Percentiles rank a stretch among this genome's conserved stretches.
Conservation (phyloP, 2,888 invertebrate genomes). For the Hipparchia semele region DNA sequence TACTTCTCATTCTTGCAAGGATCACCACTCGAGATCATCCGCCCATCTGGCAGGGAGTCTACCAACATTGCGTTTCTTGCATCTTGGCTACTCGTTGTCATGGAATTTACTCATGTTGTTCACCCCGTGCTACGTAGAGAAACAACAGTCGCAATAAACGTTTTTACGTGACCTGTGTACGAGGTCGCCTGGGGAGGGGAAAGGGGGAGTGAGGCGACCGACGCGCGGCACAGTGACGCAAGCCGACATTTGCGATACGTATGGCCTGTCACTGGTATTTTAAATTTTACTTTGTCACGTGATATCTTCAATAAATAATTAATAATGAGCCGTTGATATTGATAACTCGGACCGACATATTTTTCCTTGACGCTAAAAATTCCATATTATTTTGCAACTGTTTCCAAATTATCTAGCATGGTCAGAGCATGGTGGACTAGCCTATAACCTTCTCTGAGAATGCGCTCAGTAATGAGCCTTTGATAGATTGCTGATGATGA, state of each 20-base stretch:
- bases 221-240: conserved; percentile 55
- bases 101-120: conserved; percentile 21
- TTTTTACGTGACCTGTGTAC: conserved; percentile 56
- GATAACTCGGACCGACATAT: neutral
- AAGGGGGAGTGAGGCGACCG: conserved; percentile 15
- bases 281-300: conserved; percentile 19
- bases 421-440: too few species aligned
- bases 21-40: too few species aligned
- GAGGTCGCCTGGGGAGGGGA: conserved; percentile 50
- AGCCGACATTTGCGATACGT: conserved; percentile 44
- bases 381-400: neutral
- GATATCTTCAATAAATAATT: conserved; percentile 17
- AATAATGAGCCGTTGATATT: neutral
- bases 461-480: too few species aligned
- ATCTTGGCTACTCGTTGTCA: too few species aligned
- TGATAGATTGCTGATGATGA: too few species aligned
- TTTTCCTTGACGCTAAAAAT: neutral
- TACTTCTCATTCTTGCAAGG: too few species aligned
- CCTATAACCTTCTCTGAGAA: too few species aligned
- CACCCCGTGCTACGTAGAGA: conserved; percentile 27
- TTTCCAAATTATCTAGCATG: too few species aligned
- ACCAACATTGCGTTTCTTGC: too few species aligned
- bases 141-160: conserved; percentile 42
- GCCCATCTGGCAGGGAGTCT: too few species aligned
- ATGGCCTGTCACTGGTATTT: conserved; percentile 7